A percentile compares a stretch with the other conserved stretches of the same genome.
These are phyloP conservation scores for Hippocampus kuda DNA, from an alignment of 2,797 vertebrate species.

Conservation along the genomic window DNA sequence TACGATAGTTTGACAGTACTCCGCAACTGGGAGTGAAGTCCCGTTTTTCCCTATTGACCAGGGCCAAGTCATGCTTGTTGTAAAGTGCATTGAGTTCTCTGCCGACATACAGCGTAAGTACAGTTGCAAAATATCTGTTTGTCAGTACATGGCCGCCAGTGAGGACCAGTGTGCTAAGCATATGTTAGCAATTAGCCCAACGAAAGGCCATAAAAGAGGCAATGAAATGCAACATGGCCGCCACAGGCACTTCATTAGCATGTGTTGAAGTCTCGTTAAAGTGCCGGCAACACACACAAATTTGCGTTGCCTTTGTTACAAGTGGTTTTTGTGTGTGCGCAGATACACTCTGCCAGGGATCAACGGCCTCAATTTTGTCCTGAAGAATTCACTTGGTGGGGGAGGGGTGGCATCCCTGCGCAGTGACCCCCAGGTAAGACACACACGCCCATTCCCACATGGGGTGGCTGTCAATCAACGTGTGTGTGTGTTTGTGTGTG, in stretches of 20 bases:
- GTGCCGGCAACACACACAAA: not conserved
- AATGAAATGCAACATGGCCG: conserved; percentile 7
- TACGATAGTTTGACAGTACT: too few relatives aligned
- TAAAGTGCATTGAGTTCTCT: too few relatives aligned
- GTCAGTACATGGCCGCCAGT: not conserved
- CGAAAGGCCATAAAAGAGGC: conserved; percentile 12
- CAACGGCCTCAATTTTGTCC: conserved; percentile 77
- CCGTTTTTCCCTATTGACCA: too few relatives aligned
- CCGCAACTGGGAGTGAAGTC: too few relatives aligned
- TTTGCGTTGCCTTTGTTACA: not conserved
- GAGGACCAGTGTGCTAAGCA: not conserved
- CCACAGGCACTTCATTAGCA: conserved; percentile 31
- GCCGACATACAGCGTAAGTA: not conserved
- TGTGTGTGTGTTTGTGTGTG: not conserved
- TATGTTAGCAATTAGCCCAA: conserved; percentile 31
- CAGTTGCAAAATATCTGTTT: not conserved
- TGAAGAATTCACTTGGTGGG: conserved; percentile 75
- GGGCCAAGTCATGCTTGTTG: too few relatives aligned
- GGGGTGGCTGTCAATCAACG: conserved; percentile 1
- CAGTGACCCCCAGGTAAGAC: conserved; percentile 78
- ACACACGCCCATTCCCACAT: not conserved
- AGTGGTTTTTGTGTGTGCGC: conserved; percentile 8
- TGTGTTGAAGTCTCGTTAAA: conserved; percentile 28
- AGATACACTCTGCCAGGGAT: conserved; percentile 79
- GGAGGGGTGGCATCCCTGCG: conserved; percentile 77